Base-by-base conservation (phyloP, 2,113 vertebrate genomes). In the Zootoca vivipara region DNA sequence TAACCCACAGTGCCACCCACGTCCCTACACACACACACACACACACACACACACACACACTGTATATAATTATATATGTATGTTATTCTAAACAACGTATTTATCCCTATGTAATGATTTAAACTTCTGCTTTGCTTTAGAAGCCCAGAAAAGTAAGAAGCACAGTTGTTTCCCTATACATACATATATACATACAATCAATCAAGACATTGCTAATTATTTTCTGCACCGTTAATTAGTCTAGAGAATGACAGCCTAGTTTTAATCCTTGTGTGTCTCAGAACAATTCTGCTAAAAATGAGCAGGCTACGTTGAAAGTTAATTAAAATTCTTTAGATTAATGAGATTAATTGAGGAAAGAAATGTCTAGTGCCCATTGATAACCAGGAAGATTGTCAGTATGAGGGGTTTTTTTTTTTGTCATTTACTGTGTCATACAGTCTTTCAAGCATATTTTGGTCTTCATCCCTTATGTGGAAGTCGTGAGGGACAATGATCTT, bases 321-420 rank as follows among this genome's bases (percentile, higher is more conserved):
- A 95, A 96, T 97, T 96, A 96, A 93, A 92, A 95, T 95, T 95
- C 46, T 95, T 93, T 83, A 95, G 90, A 93, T 96, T 96, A 96
- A 95, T 96, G 83, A 95, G 89, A 93, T 95, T 95, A 96, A 95
- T 95, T 94, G 93, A 94, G 93, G 82, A 74, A 91, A 87, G 92
- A 90, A 93, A 90, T 91, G 84, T 78, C 5, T 92, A 65, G 24
- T 90, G 89, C 94, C 83, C 83, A 89, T 79, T 92, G 56, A 92
- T 93, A 82, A 13, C 78, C 73, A 80, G 0, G 3, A 90, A 88
- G 70, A 92, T 93, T 87, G 87, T 82, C 85, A 90, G 83, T 69
- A 42, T 33, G 77, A 87, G 77, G 40, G n/a, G n/a, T n/a, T n/a
- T n/a, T 7, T 52, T 62, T 85, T 84, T 20, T n/a, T 90, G 70